Evolutionary conservation across 1,140 invertebrate genomes (phyloP), one percentile per base, ranked within the genome.

Genomic region (Sminthurinus signatus): DNA sequence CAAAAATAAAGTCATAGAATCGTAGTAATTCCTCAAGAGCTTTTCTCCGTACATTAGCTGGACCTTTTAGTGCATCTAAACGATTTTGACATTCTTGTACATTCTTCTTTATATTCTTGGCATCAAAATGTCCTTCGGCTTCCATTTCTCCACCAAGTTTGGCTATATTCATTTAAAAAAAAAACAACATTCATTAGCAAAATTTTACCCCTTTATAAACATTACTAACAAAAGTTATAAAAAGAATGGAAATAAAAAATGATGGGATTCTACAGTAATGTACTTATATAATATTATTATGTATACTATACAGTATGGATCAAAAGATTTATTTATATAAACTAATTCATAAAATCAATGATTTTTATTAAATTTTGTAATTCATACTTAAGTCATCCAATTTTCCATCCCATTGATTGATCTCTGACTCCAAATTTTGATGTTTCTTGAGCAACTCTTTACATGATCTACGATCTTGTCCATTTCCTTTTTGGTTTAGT

Each of bases 1-100:
- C 92, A 75, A 96, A 96, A 27, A 87, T 86, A 78, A 97, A 96
- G 76, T 97, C 94, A 75, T 97, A 93, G 74, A 89, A 89, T 64
- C 88, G 83, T 4, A 91, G 74, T 32, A 89, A 89, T 75, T 94
- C 91, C 74, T 96, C 89, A 2, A 98, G 78, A 15, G 85, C 85
- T 28, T 83, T 83, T n/a, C 89, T 81, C 32, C 93, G 80, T 39
- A 79, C 78, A 21, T 73, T 75, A 32, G 80, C 75, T 10, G 80
- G 80, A 46, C 75, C 77, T 72, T 79, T 76, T 51, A 82, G 70
- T 23, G 73, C 74, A 50, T 74, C 69, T 72, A 80, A 76, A 57
- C 76, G 77, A 52, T 83, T 80, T 74, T 88, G 85, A 68, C 92
- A 85, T 23, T 84, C 83, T 71, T 87, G 81, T 68, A 89, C 89